These are phyloP conservation scores for Pagrus major DNA, from an alignment of 2,113 vertebrate species.

Conservation along the genomic window DNA sequence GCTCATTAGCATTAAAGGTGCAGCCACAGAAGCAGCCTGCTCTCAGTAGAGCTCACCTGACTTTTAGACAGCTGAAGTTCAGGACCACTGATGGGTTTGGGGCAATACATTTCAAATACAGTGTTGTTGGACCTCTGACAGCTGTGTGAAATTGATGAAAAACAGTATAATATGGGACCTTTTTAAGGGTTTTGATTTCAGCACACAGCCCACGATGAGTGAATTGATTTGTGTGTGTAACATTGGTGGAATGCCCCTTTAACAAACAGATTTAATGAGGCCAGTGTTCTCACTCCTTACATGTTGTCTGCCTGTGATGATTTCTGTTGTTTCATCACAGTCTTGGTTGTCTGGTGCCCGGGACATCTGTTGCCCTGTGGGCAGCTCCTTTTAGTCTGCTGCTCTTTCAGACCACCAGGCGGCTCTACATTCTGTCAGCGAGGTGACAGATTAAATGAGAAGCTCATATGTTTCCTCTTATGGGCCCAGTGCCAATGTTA, in stretches of 20 bases:
- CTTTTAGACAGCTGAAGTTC: too few relatives aligned
- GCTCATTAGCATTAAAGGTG: too few relatives aligned
- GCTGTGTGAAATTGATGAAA: too few relatives aligned
- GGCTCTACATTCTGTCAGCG: slow-evolving; percentile 39
- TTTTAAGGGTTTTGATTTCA: too few relatives aligned
- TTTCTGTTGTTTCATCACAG: background rate
- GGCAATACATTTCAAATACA: too few relatives aligned
- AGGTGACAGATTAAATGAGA: slow-evolving; percentile 38
- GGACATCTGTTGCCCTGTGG: slow-evolving; percentile 10
- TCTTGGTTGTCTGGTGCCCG: background rate
- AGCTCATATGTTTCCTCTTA: slow-evolving; percentile 34
- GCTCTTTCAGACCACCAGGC: slow-evolving; percentile 25
- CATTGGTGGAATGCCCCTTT: background rate
- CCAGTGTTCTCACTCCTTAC: background rate
- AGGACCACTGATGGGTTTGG: too few relatives aligned
- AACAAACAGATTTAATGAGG: background rate
- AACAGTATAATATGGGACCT: too few relatives aligned
- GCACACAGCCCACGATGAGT: background rate
- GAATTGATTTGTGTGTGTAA: background rate
- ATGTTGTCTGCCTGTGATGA: background rate
- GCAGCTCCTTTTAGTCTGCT: background rate
- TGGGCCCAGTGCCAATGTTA: slow-evolving; percentile 1
- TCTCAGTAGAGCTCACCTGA: too few relatives aligned
- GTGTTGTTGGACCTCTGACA: too few relatives aligned
- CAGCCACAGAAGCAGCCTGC: too few relatives aligned